phyloP scores from a whole-genome alignment of 2,888 invertebrate genomes.

The Polydrusus pterygomalis region DNA sequence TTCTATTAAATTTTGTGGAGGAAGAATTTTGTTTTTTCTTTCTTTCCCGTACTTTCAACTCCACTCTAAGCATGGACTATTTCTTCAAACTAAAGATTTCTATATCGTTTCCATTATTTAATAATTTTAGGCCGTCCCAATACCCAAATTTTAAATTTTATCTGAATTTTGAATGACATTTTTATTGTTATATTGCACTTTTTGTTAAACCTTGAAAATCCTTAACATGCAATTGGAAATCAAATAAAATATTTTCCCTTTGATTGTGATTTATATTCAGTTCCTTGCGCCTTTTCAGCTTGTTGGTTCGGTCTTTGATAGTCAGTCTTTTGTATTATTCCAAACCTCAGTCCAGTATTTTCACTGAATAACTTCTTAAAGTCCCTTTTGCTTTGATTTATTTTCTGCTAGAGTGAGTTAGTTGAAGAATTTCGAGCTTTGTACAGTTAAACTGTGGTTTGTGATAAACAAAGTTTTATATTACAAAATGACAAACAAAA shows the following conservation, averaged over 20 bases:
- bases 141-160: too few relatives aligned
- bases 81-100: too few relatives aligned
- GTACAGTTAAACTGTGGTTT: not conserved
- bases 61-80: too few relatives aligned
- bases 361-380: conserved; percentile 1
- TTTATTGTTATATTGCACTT: too few relatives aligned
- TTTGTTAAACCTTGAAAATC: too few relatives aligned
- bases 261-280: not conserved
- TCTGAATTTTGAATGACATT: too few relatives aligned
- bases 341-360: not conserved
- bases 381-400: not conserved
- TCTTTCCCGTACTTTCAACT: too few relatives aligned
- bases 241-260: not conserved
- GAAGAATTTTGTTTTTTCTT: too few relatives aligned
- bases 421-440: not conserved
- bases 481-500: not conserved
- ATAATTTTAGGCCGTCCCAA: too few relatives aligned
- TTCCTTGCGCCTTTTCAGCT: not conserved
- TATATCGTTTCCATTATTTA: too few relatives aligned
- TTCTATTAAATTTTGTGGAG: too few relatives aligned
- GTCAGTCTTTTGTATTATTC: conserved; percentile 1
- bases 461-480: not conserved
- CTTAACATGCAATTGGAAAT: not conserved
- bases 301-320: conserved; percentile 8
- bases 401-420: conserved; percentile 1